phyloP scores from a whole-genome alignment of 2,888 invertebrate genomes.

The Xestobium rufovillosum region DNA sequence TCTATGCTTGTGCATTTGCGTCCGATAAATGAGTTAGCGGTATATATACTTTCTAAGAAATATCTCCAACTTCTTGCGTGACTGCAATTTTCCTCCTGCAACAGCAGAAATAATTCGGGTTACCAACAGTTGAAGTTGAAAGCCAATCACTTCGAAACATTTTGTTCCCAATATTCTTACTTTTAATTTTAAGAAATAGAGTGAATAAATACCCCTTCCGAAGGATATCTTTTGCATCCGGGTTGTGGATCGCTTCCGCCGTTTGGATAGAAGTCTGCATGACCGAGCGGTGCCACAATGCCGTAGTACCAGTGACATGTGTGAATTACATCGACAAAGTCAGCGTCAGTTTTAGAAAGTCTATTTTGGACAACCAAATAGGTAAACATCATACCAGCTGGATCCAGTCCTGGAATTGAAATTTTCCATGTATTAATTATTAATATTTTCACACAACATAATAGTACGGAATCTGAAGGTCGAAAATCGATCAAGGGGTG shows the following conservation, averaged over 20 bases:
- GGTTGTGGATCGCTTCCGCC: constrained; percentile 60
- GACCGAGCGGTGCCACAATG: constrained; percentile 52
- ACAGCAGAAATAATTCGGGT: too few species aligned
- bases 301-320: constrained; percentile 62
- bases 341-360: constrained; percentile 58
- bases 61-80: constrained; percentile 57
- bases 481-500: too few species aligned
- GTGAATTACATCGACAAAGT: constrained; percentile 69
- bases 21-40: constrained; percentile 47
- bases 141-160: too few species aligned
- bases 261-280: constrained; percentile 71
- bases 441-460: too few species aligned
- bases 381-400: constrained; percentile 59
- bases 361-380: constrained; percentile 41
- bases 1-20: constrained; percentile 49
- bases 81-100: constrained; percentile 67
- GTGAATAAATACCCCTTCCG: constrained; percentile 10
- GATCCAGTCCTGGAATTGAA: constrained; percentile 52
- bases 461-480: too few species aligned
- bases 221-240: constrained; percentile 46
- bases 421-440: too few species aligned
- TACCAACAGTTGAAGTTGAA: too few species aligned
- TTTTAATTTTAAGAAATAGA: constrained; percentile 39
- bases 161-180: too few species aligned
- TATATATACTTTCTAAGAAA: constrained; percentile 59